These are phyloP conservation scores for Leptinotarsa texana DNA, from an alignment of 1,140 invertebrate species.

Conservation along the genomic window DNA sequence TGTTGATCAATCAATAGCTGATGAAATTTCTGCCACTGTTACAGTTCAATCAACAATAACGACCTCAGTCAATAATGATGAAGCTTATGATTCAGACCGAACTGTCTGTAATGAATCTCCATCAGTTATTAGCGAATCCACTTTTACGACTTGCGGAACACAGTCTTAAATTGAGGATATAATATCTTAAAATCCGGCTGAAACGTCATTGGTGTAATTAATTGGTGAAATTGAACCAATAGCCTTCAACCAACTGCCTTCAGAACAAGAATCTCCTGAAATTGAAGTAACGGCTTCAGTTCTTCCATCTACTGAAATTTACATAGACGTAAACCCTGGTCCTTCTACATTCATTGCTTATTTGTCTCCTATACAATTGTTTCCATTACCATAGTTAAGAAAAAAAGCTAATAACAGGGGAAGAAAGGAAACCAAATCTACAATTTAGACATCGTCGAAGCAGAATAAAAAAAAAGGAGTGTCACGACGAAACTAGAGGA, in stretches of 20 bases:
- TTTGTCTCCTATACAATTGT: conserved; percentile 26
- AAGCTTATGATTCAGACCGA: neutral
- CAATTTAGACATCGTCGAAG: conserved; percentile 28
- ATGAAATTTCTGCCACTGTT: conserved; percentile 18
- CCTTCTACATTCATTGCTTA: conserved; percentile 25
- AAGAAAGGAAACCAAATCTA: conserved; percentile 30
- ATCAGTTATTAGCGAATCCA: neutral
- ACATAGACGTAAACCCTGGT: conserved; percentile 8
- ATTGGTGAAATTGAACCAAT: neutral
- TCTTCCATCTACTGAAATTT: neutral
- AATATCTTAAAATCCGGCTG: no score
- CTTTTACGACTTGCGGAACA: no score
- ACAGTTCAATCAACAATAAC: neutral
- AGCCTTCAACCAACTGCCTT: neutral
- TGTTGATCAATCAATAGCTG: conserved; percentile 20
- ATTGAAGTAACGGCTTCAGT: neutral
- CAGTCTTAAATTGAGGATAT: no score
- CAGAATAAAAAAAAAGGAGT: conserved; percentile 9
- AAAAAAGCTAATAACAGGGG: conserved; percentile 24
- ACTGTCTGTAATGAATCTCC: conserved; percentile 9
- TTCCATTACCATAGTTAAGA: conserved; percentile 17
- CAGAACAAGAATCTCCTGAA: neutral
- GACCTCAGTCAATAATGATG: conserved; percentile 21
- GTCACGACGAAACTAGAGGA: neutral
- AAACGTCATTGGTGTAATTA: neutral